Evolutionary conservation across 2,113 vertebrate species (phyloP).

Genomic region (Typhlomys cinereus): DNA sequence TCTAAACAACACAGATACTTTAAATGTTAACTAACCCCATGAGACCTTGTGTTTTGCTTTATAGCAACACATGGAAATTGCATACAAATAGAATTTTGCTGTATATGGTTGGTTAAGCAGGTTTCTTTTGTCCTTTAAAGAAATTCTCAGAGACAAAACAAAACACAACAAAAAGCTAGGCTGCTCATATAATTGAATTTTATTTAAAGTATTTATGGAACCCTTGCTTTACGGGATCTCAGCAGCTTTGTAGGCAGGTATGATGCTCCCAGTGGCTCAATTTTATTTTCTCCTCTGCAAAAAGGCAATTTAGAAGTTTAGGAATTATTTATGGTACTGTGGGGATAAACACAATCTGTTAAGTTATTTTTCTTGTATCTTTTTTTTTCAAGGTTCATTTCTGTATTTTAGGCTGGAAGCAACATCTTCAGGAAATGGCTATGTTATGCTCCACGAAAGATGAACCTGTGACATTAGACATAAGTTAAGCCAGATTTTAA

Average conservation of each 20-base stretch:
- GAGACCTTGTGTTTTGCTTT: not conserved
- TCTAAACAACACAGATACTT: not conserved
- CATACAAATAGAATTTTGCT: not conserved
- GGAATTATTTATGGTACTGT: conserved; percentile 71
- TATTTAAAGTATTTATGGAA: conserved; percentile 65
- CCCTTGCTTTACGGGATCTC: not conserved
- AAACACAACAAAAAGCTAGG: not conserved
- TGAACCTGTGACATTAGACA: not conserved
- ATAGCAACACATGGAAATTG: not conserved
- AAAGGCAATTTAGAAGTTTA: conserved; percentile 66
- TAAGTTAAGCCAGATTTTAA: conserved; percentile 27
- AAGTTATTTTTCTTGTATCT: conserved; percentile 67
- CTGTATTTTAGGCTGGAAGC: conserved; percentile 29
- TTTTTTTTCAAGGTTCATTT: conserved; percentile 30
- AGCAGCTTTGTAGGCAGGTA: conserved; percentile 37
- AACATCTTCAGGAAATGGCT: conserved; percentile 1
- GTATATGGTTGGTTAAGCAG: not conserved
- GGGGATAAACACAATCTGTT: conserved; percentile 71
- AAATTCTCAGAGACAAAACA: conserved; percentile 1
- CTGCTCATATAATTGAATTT: conserved; percentile 34
- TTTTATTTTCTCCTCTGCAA: conserved; percentile 59
- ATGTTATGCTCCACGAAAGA: not conserved
- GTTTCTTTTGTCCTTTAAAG: not conserved
- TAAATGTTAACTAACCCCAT: conserved; percentile 2
- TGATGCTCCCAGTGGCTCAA: conserved; percentile 24